Evolutionary conservation across 2,888 invertebrate genomes (phyloP).

Genomic region (Cabera pusaria): DNA sequence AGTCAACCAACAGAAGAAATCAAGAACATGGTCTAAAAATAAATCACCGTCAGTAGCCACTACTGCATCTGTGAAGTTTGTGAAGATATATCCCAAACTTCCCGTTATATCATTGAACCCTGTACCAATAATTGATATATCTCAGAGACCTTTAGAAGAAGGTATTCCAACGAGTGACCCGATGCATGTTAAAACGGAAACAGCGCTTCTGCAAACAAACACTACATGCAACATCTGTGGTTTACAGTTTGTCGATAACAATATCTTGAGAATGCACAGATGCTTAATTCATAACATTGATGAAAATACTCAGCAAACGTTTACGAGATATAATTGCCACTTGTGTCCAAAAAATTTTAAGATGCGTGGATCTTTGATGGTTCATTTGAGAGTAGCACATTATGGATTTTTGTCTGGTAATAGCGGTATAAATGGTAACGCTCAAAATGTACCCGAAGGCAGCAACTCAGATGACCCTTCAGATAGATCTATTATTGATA

Average conservation of each 20-base stretch:
- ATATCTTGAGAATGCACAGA: constrained; percentile 89
- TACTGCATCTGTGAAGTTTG: constrained; percentile 65
- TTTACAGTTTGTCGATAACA: constrained; percentile 87
- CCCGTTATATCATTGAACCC: constrained; percentile 66
- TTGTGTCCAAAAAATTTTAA: constrained; percentile 91
- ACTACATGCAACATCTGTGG: constrained; percentile 87
- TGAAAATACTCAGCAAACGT: constrained; percentile 54
- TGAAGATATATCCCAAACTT: constrained; percentile 75
- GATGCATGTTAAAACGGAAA: constrained; percentile 55
- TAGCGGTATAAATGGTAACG: constrained; percentile 30
- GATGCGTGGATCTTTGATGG: constrained; percentile 91
- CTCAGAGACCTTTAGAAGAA: constrained; percentile 41
- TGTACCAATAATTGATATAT: constrained; percentile 62
- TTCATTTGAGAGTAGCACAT: constrained; percentile 92
- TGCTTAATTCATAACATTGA: constrained; percentile 86
- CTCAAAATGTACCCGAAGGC: constrained; percentile 35
- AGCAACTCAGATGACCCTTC: constrained; percentile 35
- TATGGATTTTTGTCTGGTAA: constrained; percentile 78
- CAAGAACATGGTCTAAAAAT: constrained; percentile 68
- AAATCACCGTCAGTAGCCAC: constrained; percentile 50
- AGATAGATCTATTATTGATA: constrained; percentile 49
- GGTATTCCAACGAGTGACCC: constrained; percentile 42
- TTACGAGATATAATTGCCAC: constrained; percentile 87
- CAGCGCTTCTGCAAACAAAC: constrained; percentile 45
- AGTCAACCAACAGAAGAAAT: constrained; percentile 52